These are phyloP conservation scores for Eubasilissa splendida DNA, from an alignment of 2,888 invertebrate genomes.

Conservation along the genomic window DNA sequence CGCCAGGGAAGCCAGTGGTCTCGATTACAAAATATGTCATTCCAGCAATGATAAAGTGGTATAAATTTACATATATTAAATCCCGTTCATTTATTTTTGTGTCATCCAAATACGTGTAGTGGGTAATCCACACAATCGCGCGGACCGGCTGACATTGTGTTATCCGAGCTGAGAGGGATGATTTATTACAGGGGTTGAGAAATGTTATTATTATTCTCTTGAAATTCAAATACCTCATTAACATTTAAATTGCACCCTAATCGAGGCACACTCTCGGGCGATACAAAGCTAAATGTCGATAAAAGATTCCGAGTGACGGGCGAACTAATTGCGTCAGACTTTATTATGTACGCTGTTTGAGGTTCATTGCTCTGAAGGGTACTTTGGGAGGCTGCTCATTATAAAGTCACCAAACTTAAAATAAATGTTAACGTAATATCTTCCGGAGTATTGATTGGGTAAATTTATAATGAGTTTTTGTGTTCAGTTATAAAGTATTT, in stretches of 20 bases:
- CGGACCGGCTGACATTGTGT: not conserved
- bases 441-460: no score
- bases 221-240: slow-evolving; percentile 52
- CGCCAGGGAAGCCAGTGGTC: slow-evolving; percentile 38
- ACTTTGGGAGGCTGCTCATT: no score
- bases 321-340: slow-evolving; percentile 1
- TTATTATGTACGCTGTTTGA: not conserved
- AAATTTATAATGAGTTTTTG: no score
- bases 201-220: slow-evolving; percentile 32
- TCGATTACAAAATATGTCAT: slow-evolving; percentile 45
- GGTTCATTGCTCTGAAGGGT: no score
- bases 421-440: no score
- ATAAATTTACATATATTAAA: slow-evolving; percentile 47
- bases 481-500: no score
- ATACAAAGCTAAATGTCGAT: slow-evolving; percentile 7
- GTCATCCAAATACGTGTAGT: slow-evolving; percentile 30
- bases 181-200: slow-evolving; percentile 36
- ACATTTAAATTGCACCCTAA: slow-evolving; percentile 49
- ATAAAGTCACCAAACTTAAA: no score
- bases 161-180: slow-evolving; percentile 15
- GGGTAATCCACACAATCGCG: not conserved
- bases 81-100: slow-evolving; percentile 48
- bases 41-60: slow-evolving; percentile 42
- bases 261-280: slow-evolving; percentile 4
- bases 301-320: not conserved